Percentiles rank a stretch among this genome's conserved stretches.
Conservation (phyloP, 2,888 invertebrate genomes). For the Thymelicus sylvestris region DNA sequence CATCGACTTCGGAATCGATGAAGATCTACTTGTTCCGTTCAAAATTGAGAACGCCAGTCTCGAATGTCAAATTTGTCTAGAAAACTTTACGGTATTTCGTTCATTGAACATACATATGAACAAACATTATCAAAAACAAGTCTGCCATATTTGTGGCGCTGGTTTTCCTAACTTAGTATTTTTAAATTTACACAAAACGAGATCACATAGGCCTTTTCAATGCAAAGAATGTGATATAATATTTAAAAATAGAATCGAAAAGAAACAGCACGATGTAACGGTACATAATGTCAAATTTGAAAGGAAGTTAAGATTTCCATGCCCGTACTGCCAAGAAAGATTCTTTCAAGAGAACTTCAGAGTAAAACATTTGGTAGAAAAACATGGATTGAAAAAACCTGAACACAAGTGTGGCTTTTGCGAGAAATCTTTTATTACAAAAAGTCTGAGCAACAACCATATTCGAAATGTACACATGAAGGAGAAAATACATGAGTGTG, state of each 20-base stretch:
- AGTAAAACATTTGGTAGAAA: constrained; percentile 58
- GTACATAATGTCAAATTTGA: constrained; percentile 53
- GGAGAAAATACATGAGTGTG: constrained; percentile 68
- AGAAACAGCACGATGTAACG: constrained; percentile 51
- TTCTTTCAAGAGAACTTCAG: constrained; percentile 64
- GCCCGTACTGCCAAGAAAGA: constrained; percentile 61
- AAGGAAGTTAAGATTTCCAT: constrained; percentile 62
- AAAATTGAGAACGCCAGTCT: constrained; percentile 57
- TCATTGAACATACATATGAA: constrained; percentile 73
- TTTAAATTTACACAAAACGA: constrained; percentile 65
- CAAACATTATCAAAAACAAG: constrained; percentile 70
- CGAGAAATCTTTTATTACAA: constrained; percentile 65
- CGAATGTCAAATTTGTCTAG: constrained; percentile 66
- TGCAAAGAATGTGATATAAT: constrained; percentile 59
- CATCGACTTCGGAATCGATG: constrained; percentile 52
- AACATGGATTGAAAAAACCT: constrained; percentile 63
- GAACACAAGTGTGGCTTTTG: constrained; percentile 65
- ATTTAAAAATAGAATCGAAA: constrained; percentile 53
- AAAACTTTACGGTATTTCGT: constrained; percentile 61
- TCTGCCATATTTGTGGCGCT: constrained; percentile 72
- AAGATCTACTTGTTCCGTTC: constrained; percentile 69
- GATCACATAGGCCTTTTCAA: constrained; percentile 56
- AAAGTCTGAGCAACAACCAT: constrained; percentile 70
- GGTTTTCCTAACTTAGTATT: constrained; percentile 71
- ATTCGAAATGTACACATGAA: constrained; percentile 71